A percentile compares a stretch with the other conserved stretches of the same genome.
Evolutionary conservation across 2,113 vertebrate species (phyloP).

Genomic region (Phrynocephalus versicolor): DNA sequence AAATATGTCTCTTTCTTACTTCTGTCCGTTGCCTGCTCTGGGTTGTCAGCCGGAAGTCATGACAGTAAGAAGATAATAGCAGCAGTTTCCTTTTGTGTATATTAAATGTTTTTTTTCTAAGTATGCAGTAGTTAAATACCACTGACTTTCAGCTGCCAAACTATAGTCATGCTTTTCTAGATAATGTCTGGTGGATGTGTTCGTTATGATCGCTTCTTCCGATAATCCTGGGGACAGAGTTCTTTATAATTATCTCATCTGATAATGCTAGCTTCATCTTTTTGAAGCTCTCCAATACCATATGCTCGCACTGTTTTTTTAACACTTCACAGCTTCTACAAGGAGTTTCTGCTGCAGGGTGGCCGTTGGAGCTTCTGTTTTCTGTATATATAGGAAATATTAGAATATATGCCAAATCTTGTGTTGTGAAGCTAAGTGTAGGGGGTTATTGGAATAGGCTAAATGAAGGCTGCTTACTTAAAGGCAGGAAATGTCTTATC

Average conservation of each 20-base stretch:
- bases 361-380: conserved; percentile 20
- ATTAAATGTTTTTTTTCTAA: neutral
- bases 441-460: conserved; percentile 5
- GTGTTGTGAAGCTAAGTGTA: conserved; percentile 9
- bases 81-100: too few relatives aligned
- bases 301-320: conserved; percentile 22
- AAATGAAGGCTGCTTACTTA: neutral
- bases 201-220: neutral
- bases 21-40: neutral
- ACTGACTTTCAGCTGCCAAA: too few relatives aligned
- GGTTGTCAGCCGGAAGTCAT: too few relatives aligned
- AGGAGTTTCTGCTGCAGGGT: neutral
- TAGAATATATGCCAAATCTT: conserved; percentile 3
- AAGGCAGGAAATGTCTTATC: neutral
- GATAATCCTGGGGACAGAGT: neutral
- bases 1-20: neutral
- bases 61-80: too few relatives aligned
- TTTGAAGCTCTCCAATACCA: neutral
- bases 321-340: conserved; percentile 5
- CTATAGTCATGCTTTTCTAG: neutral
- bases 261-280: neutral
- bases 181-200: neutral
- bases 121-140: neutral
- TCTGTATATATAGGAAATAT: conserved; percentile 14
- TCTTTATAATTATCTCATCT: neutral